Evolutionary conservation across 30 jellyfish, hydroid and myxozoan species (phyloP).

Genomic region (Aurelia aurita complex sp. Pacific): DNA sequence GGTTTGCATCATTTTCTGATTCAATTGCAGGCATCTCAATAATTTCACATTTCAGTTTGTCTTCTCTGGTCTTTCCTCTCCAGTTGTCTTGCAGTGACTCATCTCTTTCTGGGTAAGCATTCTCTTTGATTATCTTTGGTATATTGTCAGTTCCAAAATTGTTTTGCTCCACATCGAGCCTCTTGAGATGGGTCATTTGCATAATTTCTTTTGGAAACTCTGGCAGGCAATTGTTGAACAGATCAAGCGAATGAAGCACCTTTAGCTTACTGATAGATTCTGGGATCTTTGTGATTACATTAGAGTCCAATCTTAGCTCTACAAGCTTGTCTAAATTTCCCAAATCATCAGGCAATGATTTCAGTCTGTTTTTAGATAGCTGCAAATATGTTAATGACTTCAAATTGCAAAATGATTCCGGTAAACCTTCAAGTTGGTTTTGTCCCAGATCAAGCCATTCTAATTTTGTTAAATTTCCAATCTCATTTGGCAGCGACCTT

Average conservation of each 20-base stretch:
- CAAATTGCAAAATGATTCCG: constrained; percentile 77
- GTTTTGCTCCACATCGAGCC: constrained; percentile 86
- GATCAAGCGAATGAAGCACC: constrained; percentile 76
- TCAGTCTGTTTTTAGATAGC: constrained; percentile 79
- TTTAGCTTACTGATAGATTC: constrained; percentile 50
- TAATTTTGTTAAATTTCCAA: constrained; percentile 67
- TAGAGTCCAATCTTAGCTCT: constrained; percentile 81
- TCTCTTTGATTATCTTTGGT: constrained; percentile 77
- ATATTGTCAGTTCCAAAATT: constrained; percentile 46
- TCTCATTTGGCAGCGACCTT: constrained; percentile 44
- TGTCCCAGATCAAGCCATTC: constrained; percentile 95
- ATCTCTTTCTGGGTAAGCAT: constrained; percentile 86
- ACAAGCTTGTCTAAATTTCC: constrained; percentile 65
- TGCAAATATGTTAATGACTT: constrained; percentile 68
- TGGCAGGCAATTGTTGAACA: constrained; percentile 70
- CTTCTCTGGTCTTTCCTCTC: constrained; percentile 87
- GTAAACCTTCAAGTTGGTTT: constrained; percentile 71
- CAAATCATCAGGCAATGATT: constrained; percentile 62
- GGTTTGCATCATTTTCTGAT: constrained; percentile 23
- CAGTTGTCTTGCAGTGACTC: constrained; percentile 71
- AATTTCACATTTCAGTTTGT: constrained; percentile 36
- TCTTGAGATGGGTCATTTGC: constrained; percentile 44
- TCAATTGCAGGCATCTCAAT: constrained; percentile 39
- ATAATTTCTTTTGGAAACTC: constrained; percentile 66
- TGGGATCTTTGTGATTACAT: constrained; percentile 62